phyloP scores from a whole-genome alignment of 1,140 invertebrate species.

The Drosophila watanabei region DNA sequence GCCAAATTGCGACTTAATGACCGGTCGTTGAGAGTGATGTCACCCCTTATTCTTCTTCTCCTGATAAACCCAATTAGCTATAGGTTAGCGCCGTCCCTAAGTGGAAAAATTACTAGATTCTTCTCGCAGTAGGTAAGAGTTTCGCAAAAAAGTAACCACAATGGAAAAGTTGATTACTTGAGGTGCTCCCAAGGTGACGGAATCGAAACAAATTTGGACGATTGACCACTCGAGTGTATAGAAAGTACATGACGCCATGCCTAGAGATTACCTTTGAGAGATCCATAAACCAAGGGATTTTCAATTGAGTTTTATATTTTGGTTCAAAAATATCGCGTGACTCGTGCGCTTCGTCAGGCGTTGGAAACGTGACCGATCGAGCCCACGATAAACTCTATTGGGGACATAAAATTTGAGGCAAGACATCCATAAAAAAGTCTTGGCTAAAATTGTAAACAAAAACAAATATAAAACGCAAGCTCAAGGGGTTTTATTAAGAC shows the following conservation, averaged over 20 bases:
- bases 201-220: constrained; percentile 14
- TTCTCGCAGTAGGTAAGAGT: neutral
- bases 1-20: constrained; percentile 72
- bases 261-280: constrained; percentile 7
- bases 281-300: constrained; percentile 46
- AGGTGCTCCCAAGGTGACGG: constrained; percentile 12
- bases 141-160: neutral
- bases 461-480: neutral
- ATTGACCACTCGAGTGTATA: neutral
- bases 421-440: constrained; percentile 15
- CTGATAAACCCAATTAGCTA: constrained; percentile 48
- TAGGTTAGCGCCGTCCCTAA: neutral
- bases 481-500: neutral
- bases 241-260: constrained; percentile 43
- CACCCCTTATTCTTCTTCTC: constrained; percentile 24
- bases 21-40: constrained; percentile 72
- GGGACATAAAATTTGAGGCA: neutral
- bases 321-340: constrained; percentile 9
- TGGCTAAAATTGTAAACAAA: constrained; percentile 9
- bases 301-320: neutral
- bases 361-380: constrained; percentile 48
- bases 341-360: constrained; percentile 20
- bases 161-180: constrained; percentile 17
- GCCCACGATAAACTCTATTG: constrained; percentile 29
- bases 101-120: constrained; percentile 36